phyloP scores from a whole-genome alignment of 2,888 invertebrate genomes.

The Galerucella pusilla region DNA sequence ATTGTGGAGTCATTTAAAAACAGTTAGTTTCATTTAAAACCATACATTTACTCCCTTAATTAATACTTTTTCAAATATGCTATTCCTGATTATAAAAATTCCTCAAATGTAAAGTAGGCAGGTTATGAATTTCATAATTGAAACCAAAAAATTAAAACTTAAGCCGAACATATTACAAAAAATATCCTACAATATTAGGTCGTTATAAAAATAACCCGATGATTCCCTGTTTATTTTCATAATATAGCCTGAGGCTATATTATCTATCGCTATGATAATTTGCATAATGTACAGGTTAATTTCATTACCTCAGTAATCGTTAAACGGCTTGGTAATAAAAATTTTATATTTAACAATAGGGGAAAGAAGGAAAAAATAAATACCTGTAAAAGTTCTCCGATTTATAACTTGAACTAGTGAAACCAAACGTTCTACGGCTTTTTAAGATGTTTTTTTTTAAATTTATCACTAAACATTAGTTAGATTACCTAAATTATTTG shows the following conservation, averaged over 20 bases:
- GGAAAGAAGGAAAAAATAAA: neutral
- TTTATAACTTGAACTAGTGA: neutral
- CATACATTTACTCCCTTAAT: neutral
- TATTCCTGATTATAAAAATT: neutral
- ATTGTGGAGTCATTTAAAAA: no score
- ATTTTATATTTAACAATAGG: neutral
- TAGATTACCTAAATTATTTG: no score
- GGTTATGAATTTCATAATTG: neutral
- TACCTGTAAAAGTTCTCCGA: neutral
- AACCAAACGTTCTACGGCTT: no score
- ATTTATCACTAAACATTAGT: no score
- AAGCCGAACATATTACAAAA: constrained; percentile 8
- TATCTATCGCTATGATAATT: constrained; percentile 9
- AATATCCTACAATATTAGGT: constrained; percentile 17
- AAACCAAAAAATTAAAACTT: neutral
- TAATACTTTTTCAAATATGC: neutral
- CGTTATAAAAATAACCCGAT: constrained; percentile 19
- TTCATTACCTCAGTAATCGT: neutral
- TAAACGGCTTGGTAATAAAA: neutral
- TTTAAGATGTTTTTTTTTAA: no score
- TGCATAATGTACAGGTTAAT: constrained; percentile 12
- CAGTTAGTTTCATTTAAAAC: no score
- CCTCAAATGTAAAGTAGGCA: neutral
- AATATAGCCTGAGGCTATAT: constrained; percentile 1
- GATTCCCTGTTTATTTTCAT: constrained; percentile 18